A percentile compares a stretch with the other conserved stretches of the same genome.
Conservation (phyloP, 2,888 invertebrate genomes). For the Himalopsyche japonica region DNA sequence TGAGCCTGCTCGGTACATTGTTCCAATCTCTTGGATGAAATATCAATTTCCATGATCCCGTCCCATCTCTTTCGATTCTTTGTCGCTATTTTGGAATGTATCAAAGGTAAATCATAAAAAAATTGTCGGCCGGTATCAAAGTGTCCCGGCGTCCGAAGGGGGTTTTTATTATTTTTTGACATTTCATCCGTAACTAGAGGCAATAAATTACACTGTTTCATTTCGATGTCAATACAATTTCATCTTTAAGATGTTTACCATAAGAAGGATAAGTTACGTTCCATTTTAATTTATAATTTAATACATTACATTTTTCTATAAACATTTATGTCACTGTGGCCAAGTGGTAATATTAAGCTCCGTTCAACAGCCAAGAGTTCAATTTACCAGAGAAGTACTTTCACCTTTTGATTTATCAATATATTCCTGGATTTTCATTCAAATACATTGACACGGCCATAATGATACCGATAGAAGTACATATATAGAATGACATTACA, state of each 20-base stretch:
- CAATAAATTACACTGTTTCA: conserved; percentile 18
- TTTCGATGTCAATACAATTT: not conserved
- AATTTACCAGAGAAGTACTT: no score
- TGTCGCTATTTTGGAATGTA: conserved; percentile 35
- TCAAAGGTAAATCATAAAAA: conserved; percentile 40
- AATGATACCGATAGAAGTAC: no score
- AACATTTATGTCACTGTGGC: no score
- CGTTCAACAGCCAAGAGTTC: no score
- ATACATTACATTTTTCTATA: not conserved
- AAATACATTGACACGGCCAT: no score
- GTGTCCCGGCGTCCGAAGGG: conserved; percentile 17
- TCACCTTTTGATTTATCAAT: no score
- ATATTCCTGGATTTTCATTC: no score
- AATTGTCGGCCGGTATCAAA: conserved; percentile 34
- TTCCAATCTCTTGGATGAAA: conserved; percentile 21
- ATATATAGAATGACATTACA: no score
- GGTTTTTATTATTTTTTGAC: conserved; percentile 35
- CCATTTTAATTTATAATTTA: not conserved
- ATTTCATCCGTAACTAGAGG: conserved; percentile 23
- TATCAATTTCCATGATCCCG: conserved; percentile 35
- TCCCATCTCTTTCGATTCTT: conserved; percentile 18
- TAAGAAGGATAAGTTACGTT: not conserved
- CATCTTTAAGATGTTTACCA: not conserved
- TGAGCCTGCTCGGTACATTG: not conserved
- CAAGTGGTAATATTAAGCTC: no score